Evolutionary conservation across 1,140 invertebrate species (phyloP).

Genomic region (Atta colombica): DNA sequence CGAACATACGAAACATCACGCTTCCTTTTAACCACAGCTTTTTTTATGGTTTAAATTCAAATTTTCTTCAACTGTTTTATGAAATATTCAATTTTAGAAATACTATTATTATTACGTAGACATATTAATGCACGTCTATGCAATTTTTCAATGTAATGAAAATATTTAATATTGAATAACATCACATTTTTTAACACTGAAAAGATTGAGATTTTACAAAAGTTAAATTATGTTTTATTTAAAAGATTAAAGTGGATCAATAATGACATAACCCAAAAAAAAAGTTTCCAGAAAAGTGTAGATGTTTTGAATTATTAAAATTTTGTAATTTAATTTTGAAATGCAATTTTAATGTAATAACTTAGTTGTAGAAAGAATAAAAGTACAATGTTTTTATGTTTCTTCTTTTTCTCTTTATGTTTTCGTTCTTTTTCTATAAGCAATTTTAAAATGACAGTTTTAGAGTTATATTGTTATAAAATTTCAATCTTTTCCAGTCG

Average conservation of each 20-base stretch:
- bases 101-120: not conserved
- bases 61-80: not conserved
- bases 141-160: not conserved
- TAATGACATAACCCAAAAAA: too few relatives aligned
- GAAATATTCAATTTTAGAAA: slow-evolving; percentile 10
- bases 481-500: not conserved
- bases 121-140: not conserved
- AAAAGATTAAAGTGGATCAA: too few relatives aligned
- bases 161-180: not conserved
- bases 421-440: too few relatives aligned
- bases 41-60: not conserved
- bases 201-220: not conserved
- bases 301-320: too few relatives aligned
- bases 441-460: too few relatives aligned
- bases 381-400: too few relatives aligned
- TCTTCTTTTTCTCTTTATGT: too few relatives aligned
- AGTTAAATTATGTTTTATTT: not conserved
- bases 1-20: slow-evolving; percentile 1
- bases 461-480: too few relatives aligned
- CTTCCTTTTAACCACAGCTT: not conserved
- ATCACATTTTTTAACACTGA: not conserved
- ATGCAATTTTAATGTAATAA: too few relatives aligned
- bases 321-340: too few relatives aligned
- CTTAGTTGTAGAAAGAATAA: too few relatives aligned
- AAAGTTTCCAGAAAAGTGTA: too few relatives aligned